These are phyloP conservation scores for Chesias legatella DNA, from an alignment of 2,888 invertebrate species.

Conservation along the genomic window DNA sequence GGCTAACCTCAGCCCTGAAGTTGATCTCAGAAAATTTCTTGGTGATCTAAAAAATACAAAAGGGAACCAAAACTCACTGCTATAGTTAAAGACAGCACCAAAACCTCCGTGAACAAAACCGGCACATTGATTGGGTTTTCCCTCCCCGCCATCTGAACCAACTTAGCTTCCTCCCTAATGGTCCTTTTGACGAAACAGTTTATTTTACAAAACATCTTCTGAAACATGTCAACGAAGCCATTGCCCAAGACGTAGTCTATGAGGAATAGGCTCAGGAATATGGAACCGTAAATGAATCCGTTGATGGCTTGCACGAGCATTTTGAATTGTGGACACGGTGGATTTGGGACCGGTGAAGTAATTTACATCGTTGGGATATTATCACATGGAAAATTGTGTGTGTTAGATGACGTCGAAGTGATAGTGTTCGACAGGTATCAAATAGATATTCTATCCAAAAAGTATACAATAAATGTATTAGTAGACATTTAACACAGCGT, in stretches of 20 bases:
- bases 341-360: conserved; percentile 3
- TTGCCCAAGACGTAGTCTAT: conserved; percentile 56
- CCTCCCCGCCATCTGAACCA: conserved; percentile 18
- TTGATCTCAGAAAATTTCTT: too few relatives aligned
- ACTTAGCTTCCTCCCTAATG: conserved; percentile 44
- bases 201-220: conserved; percentile 43
- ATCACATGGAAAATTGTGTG: not conserved
- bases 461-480: too few relatives aligned
- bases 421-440: too few relatives aligned
- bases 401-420: too few relatives aligned
- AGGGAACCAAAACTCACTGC: conserved; percentile 49
- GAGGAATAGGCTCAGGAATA: conserved; percentile 46
- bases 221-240: conserved; percentile 50
- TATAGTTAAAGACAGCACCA: conserved; percentile 46
- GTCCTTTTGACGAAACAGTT: conserved; percentile 46
- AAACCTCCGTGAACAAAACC: conserved; percentile 47
- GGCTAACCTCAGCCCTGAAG: too few relatives aligned
- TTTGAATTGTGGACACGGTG: conserved; percentile 13
- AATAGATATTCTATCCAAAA: too few relatives aligned
- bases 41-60: too few relatives aligned
- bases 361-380: too few relatives aligned
- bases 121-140: conserved; percentile 43
- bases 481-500: too few relatives aligned
- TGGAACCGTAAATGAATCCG: conserved; percentile 33
- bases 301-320: conserved; percentile 41